phyloP scores from a whole-genome alignment of 1,140 invertebrate genomes.

The Ericerus pela region DNA sequence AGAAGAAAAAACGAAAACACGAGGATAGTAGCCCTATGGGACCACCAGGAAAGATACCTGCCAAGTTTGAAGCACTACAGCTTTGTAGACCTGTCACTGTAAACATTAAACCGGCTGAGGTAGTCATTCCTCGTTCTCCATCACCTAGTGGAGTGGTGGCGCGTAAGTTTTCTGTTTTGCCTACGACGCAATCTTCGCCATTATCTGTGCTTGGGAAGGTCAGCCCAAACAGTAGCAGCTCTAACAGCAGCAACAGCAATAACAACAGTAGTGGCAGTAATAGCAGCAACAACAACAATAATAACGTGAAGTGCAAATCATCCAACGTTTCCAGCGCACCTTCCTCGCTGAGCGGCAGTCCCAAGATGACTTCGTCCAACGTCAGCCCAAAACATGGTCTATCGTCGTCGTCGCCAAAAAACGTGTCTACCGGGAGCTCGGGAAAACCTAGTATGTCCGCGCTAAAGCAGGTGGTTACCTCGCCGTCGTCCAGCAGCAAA shows the following conservation, averaged over 20 bases:
- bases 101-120: slow-evolving; percentile 54
- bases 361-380: slow-evolving; percentile 22
- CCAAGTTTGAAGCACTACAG: slow-evolving; percentile 52
- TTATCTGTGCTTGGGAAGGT: slow-evolving; percentile 16
- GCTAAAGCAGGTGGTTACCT: slow-evolving; percentile 59
- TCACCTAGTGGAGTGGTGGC: slow-evolving; percentile 46
- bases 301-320: slow-evolving; percentile 27
- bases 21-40: slow-evolving; percentile 68
- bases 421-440: slow-evolving; percentile 43
- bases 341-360: slow-evolving; percentile 18
- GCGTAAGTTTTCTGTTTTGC: slow-evolving; percentile 52
- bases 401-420: slow-evolving; percentile 59
- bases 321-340: slow-evolving; percentile 33
- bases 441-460: slow-evolving; percentile 80
- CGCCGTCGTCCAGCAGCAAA: slow-evolving; percentile 36
- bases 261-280: slow-evolving; percentile 17
- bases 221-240: neutral
- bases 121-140: slow-evolving; percentile 40
- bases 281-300: slow-evolving; percentile 31
- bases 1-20: slow-evolving; percentile 59
- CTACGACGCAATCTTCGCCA: slow-evolving; percentile 38
- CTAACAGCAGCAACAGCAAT: slow-evolving; percentile 30
- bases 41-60: slow-evolving; percentile 61
- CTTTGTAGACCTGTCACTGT: slow-evolving; percentile 55
- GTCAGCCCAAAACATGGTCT: slow-evolving; percentile 53